phyloP scores from a whole-genome alignment of 2,797 vertebrate species.

The Lemur catta region DNA sequence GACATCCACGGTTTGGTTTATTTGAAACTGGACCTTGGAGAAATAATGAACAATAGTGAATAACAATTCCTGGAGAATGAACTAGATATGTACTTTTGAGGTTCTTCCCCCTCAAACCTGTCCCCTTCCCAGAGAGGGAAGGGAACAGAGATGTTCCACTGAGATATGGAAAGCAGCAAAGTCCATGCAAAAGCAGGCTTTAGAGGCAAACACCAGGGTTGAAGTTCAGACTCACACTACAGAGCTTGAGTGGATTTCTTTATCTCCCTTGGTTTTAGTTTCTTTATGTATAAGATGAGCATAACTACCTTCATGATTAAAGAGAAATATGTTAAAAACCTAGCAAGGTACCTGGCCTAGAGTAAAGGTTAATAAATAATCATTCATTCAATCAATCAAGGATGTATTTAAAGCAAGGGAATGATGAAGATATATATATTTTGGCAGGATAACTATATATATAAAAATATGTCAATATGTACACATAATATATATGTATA shows the following conservation, averaged over 20 bases:
- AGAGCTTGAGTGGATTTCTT: neutral
- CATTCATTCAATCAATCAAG: neutral
- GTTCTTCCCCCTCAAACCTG: neutral
- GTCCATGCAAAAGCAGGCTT: neutral
- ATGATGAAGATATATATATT: neutral
- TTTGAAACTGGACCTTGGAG: neutral
- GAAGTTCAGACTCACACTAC: neutral
- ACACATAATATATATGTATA: neutral
- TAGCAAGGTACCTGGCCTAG: neutral
- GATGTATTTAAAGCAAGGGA: neutral
- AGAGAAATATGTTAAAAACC: neutral
- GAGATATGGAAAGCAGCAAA: neutral
- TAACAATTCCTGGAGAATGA: neutral
- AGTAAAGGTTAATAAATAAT: neutral
- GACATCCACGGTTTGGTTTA: neutral
- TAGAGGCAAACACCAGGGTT: neutral
- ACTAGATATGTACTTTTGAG: neutral
- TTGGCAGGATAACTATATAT: neutral
- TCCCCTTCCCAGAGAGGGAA: neutral
- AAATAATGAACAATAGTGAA: neutral
- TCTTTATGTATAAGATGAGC: constrained; percentile 5
- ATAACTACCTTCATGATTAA: neutral
- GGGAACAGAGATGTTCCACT: neutral
- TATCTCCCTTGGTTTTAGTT: neutral
- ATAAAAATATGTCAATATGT: neutral